These are phyloP conservation scores for Acromyrmex heyeri DNA, from an alignment of 1,140 invertebrate species.

Conservation along the genomic window DNA sequence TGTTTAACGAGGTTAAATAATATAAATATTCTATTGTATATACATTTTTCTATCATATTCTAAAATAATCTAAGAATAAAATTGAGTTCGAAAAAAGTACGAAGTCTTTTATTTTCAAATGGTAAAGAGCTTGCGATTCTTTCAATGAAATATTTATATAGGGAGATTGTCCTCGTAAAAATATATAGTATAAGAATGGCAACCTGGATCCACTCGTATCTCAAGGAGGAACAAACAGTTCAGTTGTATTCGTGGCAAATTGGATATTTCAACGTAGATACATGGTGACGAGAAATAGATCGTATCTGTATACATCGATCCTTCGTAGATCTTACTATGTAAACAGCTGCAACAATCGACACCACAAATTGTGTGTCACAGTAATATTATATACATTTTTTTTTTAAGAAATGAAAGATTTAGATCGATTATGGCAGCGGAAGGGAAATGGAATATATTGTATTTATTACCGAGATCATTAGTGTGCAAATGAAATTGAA, in stretches of 20 bases:
- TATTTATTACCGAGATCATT: neutral
- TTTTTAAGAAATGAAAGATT: neutral
- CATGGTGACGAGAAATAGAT: slow-evolving; percentile 38
- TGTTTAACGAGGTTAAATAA: neutral
- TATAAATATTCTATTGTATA: neutral
- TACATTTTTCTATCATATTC: neutral
- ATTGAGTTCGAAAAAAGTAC: neutral
- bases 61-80: neutral
- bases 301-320: slow-evolving; percentile 12
- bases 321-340: neutral
- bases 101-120: neutral
- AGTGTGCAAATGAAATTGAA: slow-evolving; percentile 31
- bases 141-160: slow-evolving; percentile 23
- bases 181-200: slow-evolving; percentile 22
- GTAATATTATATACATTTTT: neutral
- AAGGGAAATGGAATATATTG: slow-evolving; percentile 7
- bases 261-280: slow-evolving; percentile 34
- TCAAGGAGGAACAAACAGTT: slow-evolving; percentile 34
- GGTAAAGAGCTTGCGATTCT: neutral
- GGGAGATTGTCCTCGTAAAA: neutral
- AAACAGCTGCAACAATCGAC: slow-evolving; percentile 28
- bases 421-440: neutral
- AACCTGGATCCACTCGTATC: slow-evolving; percentile 11
- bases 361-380: neutral
- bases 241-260: slow-evolving; percentile 34